A percentile compares a stretch with the other conserved stretches of the same genome.
Conservation (phyloP, 2,113 vertebrate species). For the Lonchura striata region DNA sequence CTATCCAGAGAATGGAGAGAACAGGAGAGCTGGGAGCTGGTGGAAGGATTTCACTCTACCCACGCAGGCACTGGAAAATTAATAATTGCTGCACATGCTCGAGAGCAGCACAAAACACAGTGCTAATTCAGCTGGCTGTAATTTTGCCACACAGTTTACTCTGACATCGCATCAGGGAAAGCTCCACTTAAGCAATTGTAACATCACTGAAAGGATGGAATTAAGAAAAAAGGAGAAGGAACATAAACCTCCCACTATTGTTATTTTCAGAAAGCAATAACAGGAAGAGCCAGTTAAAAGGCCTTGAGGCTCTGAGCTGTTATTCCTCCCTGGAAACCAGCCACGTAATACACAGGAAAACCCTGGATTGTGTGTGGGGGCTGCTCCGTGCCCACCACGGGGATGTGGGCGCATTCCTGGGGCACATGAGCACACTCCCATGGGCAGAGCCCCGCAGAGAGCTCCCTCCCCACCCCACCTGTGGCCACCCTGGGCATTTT, state of each 20-base stretch:
- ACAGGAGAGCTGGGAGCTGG: background rate
- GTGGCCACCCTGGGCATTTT: background rate
- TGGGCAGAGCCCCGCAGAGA: background rate
- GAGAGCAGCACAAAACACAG: background rate
- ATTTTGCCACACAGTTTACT: background rate
- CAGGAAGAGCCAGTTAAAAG: constrained; percentile 16
- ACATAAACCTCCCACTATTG: constrained; percentile 55
- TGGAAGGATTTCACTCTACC: background rate
- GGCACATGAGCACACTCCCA: background rate
- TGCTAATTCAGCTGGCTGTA: background rate
- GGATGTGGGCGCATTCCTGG: background rate
- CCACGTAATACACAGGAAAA: background rate
- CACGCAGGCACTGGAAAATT: background rate
- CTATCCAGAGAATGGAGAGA: background rate
- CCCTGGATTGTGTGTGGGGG: background rate
- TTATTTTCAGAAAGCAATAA: constrained; percentile 53
- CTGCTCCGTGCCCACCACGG: rapidly evolving
- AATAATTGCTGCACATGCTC: background rate
- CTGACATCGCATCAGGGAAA: background rate
- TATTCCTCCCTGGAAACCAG: constrained; percentile 7
- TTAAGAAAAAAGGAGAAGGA: constrained; percentile 55
- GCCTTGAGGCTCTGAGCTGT: background rate
- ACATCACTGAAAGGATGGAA: constrained; percentile 57
- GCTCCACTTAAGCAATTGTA: constrained; percentile 59
- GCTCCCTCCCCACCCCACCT: background rate